These are phyloP conservation scores for Eumaeus atala DNA, from an alignment of 1,140 invertebrate genomes.

Conservation along the genomic window DNA sequence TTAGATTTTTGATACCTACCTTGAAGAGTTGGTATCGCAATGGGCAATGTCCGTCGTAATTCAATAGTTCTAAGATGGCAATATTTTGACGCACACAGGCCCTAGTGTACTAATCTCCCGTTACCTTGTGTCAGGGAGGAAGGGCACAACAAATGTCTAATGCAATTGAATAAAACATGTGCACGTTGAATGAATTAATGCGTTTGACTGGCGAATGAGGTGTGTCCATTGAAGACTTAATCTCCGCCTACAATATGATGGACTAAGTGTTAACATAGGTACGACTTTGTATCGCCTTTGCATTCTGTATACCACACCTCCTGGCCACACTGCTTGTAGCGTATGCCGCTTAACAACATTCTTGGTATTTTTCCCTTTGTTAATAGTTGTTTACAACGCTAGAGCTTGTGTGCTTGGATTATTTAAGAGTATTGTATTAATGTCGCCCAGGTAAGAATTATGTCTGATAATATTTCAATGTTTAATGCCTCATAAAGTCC, in stretches of 20 bases:
- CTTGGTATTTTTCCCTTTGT: conserved; percentile 17
- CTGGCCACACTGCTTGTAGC: conserved; percentile 19
- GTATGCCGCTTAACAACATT: conserved; percentile 23
- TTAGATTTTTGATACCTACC: too few species aligned
- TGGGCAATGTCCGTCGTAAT: too few species aligned
- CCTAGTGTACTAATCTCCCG: too few species aligned
- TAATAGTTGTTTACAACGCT: conserved; percentile 23
- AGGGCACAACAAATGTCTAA: conserved; percentile 10
- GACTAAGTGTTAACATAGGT: conserved; percentile 24
- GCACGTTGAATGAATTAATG: conserved; percentile 29
- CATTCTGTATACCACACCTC: conserved; percentile 26
- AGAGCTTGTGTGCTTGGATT: conserved; percentile 5
- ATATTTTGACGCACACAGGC: too few species aligned
- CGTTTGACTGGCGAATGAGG: conserved; percentile 31
- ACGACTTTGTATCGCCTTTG: conserved; percentile 20
- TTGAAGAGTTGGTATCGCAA: too few species aligned
- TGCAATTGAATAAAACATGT: conserved; percentile 32
- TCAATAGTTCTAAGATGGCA: too few species aligned
- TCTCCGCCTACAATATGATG: conserved; percentile 39
- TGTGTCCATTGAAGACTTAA: conserved; percentile 31
- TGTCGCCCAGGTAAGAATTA: too few species aligned
- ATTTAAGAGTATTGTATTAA: not conserved
- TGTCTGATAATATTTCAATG: too few species aligned
- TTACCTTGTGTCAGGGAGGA: conserved; percentile 1
- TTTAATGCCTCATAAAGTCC: too few species aligned